Base-by-base conservation (phyloP, 2,113 vertebrate genomes). In the Sylvietta virens region DNA sequence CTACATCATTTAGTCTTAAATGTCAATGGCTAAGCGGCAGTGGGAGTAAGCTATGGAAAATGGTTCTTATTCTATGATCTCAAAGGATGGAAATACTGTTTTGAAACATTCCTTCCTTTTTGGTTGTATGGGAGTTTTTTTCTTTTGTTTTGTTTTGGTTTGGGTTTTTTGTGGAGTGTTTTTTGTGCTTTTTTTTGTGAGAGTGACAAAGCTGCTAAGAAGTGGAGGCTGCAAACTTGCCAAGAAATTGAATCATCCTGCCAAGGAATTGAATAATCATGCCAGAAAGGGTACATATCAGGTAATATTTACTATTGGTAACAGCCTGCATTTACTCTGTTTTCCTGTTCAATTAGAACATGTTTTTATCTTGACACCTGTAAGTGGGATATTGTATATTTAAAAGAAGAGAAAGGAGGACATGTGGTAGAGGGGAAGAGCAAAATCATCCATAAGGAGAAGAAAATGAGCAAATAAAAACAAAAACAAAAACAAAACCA, bases 371-470 rank as follows among this genome's bases (percentile, higher is more conserved):
- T 42, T 2, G 10, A 67, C 33, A 35, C 45, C 14, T 83, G 3
- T 44, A 69, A 74, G 56, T 45, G 40, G 13, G 11, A 33, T 81
- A 8, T 15, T 67, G 10, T 48, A 8, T 37, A 74, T 18, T 64
- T 30, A 51, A 92, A 92, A 58, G 33, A 79, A 48, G 44, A 57
- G 9, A 21, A 48, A 35, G 14, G 1, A 1, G 24, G 11, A 11
- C 6, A 23, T 9, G 2, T 2, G 3, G 6, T 57, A 21, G 16
- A 3, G 13, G 9, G 3, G 51, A 62, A 33, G 23, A 73, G 6
- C 1, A 66, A 86, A 90, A 62, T 72, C 7, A 35, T 73, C 13
- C 33, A 61, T 31, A 47, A 84, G 24, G 24, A 66, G 28, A 30
- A 66, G 31, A 89, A 66, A 81, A 61, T 10, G 23, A 89, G 16